These are phyloP conservation scores for Vipera ursinii DNA, from an alignment of 2,797 vertebrate species.

Conservation along the genomic window DNA sequence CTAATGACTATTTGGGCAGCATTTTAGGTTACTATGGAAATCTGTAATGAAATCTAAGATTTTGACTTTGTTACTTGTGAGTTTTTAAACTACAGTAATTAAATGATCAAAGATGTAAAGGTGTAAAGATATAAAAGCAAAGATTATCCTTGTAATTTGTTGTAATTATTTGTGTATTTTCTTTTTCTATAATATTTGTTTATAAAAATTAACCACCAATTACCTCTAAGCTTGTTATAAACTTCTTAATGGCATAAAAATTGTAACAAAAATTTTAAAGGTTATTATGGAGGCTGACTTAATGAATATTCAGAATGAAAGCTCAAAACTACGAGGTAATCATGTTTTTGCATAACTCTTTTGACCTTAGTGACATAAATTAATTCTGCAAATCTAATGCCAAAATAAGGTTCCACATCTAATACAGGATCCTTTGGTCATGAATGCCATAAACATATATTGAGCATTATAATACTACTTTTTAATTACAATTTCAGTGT, in stretches of 20 bases:
- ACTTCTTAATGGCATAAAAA: slow-evolving; percentile 65
- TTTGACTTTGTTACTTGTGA: not conserved
- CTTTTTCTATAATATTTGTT: slow-evolving; percentile 16
- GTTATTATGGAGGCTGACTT: slow-evolving; percentile 69
- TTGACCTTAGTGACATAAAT: slow-evolving; percentile 83
- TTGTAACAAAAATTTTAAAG: slow-evolving; percentile 74
- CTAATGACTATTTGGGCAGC: not conserved
- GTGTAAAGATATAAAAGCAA: not conserved
- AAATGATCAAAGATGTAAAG: not conserved
- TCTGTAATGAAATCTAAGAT: not conserved
- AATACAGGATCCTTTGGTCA: slow-evolving; percentile 76
- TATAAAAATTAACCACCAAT: slow-evolving; percentile 38
- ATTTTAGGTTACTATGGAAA: not conserved
- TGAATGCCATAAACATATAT: slow-evolving; percentile 73
- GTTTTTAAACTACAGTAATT: not conserved
- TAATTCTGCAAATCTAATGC: slow-evolving; percentile 81
- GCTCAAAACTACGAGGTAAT: slow-evolving; percentile 78
- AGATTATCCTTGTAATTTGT: not conserved
- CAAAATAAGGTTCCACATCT: slow-evolving; percentile 82
- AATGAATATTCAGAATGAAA: slow-evolving; percentile 84
- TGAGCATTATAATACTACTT: slow-evolving; percentile 70
- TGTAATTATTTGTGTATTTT: not conserved
- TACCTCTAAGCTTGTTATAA: slow-evolving; percentile 62
- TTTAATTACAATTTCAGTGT: slow-evolving; percentile 69
- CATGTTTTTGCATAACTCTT: slow-evolving; percentile 80